A percentile compares a stretch with the other conserved stretches of the same genome.
phyloP scores from a whole-genome alignment of 37 sponge, comb jelly and placozoan genomes.

The Beroe forskalii region DNA sequence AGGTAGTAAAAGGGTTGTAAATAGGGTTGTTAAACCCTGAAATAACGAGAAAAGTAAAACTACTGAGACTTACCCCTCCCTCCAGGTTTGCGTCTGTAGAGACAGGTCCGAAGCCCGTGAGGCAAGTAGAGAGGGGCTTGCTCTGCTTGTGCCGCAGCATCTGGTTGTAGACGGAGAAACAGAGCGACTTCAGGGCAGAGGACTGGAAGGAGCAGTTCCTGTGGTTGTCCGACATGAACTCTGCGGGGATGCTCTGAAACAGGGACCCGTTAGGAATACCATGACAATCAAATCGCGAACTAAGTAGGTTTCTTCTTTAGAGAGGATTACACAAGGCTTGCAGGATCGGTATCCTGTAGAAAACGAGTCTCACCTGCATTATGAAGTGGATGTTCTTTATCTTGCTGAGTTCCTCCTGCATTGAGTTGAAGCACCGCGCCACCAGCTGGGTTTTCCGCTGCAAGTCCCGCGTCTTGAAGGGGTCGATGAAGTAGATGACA shows the following conservation, averaged over 20 bases:
- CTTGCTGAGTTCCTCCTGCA: conserved; percentile 51
- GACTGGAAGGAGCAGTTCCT: not conserved
- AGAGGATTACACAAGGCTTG: too few relatives aligned
- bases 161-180: conserved; percentile 64
- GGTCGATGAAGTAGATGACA: conserved; percentile 61
- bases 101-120: conserved; percentile 49
- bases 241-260: conserved; percentile 42
- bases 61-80: conserved; percentile 47
- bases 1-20: too few relatives aligned
- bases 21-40: too few relatives aligned
- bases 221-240: conserved; percentile 43
- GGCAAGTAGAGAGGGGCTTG: conserved; percentile 29
- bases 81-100: conserved; percentile 1
- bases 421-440: conserved; percentile 39
- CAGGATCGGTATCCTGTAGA: too few relatives aligned
- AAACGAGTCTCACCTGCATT: conserved; percentile 64
- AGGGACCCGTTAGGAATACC: too few relatives aligned
- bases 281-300: too few relatives aligned
- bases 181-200: conserved; percentile 8
- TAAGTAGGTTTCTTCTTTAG: too few relatives aligned
- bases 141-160: not conserved
- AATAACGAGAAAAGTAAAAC: too few relatives aligned
- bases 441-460: conserved; percentile 38
- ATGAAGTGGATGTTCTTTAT: conserved; percentile 41
- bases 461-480: not conserved